Conservation (phyloP, 2,888 invertebrate species). For the Temnothorax unifasciatus region DNA sequence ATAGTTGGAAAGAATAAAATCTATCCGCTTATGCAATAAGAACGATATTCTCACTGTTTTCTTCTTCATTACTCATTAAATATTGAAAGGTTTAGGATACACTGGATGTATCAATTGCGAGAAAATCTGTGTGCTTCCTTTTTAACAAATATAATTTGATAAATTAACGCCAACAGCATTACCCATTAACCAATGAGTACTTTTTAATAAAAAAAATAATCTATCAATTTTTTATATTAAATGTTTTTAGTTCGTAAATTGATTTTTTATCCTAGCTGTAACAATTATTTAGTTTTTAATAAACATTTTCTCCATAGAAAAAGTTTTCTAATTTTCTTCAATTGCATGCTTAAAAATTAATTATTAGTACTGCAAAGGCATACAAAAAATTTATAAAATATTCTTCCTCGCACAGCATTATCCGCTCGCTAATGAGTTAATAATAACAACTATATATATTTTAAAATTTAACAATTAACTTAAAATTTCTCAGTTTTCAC, state of each 20-base stretch:
- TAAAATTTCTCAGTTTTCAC: not conserved
- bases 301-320: not conserved
- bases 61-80: constrained; percentile 5
- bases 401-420: not conserved
- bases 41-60: not conserved
- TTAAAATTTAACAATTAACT: not conserved
- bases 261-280: not conserved
- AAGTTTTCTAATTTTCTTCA: not conserved
- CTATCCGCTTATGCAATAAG: not conserved
- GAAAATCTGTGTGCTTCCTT: constrained; percentile 21
- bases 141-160: not conserved
- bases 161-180: not conserved
- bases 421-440: not conserved
- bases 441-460: not conserved
- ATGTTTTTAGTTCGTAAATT: not conserved
- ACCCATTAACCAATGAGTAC: not conserved
- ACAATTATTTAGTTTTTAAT: not conserved
- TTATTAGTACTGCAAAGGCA: not conserved
- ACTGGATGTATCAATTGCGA: not conserved
- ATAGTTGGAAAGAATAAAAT: not conserved
- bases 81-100: not conserved
- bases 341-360: not conserved
- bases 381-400: not conserved
- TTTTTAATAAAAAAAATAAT: not conserved
- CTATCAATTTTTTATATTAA: not conserved